Conservation (phyloP, 2,797 vertebrate genomes). For the Emydoidea blandingii region DNA sequence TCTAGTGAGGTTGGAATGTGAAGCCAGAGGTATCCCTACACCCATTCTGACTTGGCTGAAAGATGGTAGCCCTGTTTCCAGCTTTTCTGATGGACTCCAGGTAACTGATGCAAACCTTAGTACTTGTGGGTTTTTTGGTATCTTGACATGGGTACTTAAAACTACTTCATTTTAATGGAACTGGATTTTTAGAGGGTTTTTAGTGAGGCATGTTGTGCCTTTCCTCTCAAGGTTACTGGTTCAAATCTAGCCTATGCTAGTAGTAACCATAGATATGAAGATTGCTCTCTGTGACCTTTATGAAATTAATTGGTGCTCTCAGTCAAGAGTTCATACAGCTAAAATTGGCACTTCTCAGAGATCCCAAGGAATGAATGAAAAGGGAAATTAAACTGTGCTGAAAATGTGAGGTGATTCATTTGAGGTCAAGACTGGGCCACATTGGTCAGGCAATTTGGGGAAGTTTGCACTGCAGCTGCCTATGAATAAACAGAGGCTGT, state of each 20-base stretch:
- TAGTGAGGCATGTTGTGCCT: not conserved
- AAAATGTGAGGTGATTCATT: not conserved
- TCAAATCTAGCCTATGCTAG: not conserved
- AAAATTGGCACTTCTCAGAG: not conserved
- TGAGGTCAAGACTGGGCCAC: not conserved
- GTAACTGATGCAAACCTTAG: conserved; percentile 72
- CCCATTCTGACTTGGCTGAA: conserved; percentile 97
- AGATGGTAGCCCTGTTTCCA: conserved; percentile 94
- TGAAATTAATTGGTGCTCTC: not conserved
- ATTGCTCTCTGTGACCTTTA: rapidly evolving
- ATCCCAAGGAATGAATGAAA: not conserved
- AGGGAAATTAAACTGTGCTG: not conserved
- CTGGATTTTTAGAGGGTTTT: not conserved
- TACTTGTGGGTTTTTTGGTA: not conserved
- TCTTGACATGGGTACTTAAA: not conserved
- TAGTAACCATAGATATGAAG: not conserved
- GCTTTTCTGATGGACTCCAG: conserved; percentile 90
- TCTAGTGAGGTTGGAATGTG: conserved; percentile 89
- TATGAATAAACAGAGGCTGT: not conserved
- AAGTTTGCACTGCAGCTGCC: not conserved
- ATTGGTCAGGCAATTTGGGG: too few species aligned
- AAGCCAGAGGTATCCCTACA: conserved; percentile 92
- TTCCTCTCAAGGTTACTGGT: not conserved
- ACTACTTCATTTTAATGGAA: not conserved
- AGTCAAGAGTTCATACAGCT: not conserved